A percentile compares a stretch with the other conserved stretches of the same genome.
Evolutionary conservation across 2,888 invertebrate species (phyloP).

Genomic region (Apodemia hepburni): DNA sequence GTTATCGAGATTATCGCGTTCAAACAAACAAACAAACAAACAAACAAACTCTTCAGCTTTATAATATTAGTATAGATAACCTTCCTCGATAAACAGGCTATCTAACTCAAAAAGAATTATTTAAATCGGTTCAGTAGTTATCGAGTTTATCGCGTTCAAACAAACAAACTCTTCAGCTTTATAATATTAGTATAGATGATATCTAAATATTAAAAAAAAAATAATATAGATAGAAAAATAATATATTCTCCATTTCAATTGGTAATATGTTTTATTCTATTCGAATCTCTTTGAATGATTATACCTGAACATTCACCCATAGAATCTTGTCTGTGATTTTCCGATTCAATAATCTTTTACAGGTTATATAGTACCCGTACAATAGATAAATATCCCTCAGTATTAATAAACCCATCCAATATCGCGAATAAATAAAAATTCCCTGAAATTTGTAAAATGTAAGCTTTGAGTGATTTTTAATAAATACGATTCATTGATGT

Average conservation of each 20-base stretch:
- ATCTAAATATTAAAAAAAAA: no score
- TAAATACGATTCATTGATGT: slow-evolving; percentile 18
- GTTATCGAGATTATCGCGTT: no score
- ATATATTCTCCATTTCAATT: background rate
- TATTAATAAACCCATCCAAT: slow-evolving; percentile 12
- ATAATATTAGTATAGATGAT: no score
- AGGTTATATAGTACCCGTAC: background rate
- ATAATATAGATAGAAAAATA: no score
- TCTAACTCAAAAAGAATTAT: no score
- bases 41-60: no score
- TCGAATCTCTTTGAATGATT: background rate
- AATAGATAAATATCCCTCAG: background rate
- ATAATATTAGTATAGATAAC: no score
- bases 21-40: no score
- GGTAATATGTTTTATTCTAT: background rate
- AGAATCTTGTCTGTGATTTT: background rate
- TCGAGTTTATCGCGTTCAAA: no score
- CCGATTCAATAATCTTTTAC: slow-evolving; percentile 1
- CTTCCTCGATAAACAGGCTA: no score
- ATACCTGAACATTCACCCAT: background rate
- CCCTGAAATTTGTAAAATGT: background rate
- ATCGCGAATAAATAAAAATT: background rate
- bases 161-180: no score
- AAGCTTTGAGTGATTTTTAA: slow-evolving; percentile 10
- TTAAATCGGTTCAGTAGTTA: no score